Base-by-base conservation (phyloP, 1,140 invertebrate genomes). In the Drosophila nigromelanica region DNA sequence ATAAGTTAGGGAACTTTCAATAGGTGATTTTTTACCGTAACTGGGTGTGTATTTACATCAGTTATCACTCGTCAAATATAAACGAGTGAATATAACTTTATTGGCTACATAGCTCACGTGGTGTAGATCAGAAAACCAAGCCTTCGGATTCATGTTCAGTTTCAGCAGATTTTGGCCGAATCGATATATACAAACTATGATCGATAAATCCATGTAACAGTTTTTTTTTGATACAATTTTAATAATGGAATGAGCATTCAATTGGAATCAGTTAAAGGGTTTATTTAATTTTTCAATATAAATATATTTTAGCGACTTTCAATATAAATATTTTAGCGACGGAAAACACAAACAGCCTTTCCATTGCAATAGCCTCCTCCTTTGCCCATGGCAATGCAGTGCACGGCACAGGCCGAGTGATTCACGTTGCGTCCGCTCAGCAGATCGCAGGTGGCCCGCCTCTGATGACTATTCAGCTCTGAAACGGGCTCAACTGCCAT, bases 401-500 rank as follows among this genome's bases (percentile, higher is more conserved):
- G 85, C 8, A 69, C 86, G 6, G 87, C 87, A 51, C 87, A 90
- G 27, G 72, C 76, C n/a, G 78, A 72, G 10, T 90, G 78, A 6
- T 81, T 80, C 15, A 79, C 60, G 18, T 71, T 69, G 48, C 63
- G 73, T 5, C 62, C 68, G 14, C 78, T 86, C 5, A 90, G 64
- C 8, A 90, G 52, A 54, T 90, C 86, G 8, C 86, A 90, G 40
- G 86, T 90, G 51, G 87, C 87, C 5, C 87, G 62, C 45, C 86
- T 90, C n/a, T 90, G 78, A 8, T 85, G 87, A 50, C 37, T 70
- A 50, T 74, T 76, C 3, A 10, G 14, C 15, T 51, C 62, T 5
- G 27, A 15, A n/a, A 11, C 1, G 8, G 45, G 21, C 5, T 42
- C 21, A 18, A 18, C 39, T 1, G 21, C 50, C 51, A 30, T 33